Evolutionary conservation across 92 coral and sea anemone genomes (phyloP).

Genomic region (Palythoa grandis): DNA sequence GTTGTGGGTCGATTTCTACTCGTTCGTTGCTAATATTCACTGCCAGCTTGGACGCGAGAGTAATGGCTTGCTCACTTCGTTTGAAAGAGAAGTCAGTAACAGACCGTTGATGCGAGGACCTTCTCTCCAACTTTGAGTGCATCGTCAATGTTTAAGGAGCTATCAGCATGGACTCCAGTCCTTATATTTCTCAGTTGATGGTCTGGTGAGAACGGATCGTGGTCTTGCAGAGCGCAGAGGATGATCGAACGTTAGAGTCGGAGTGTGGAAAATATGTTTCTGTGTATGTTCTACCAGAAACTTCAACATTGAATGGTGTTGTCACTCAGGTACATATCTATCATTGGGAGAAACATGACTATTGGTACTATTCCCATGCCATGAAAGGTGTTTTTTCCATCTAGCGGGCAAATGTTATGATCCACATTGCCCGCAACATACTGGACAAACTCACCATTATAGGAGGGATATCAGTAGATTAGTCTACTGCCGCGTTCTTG

Average conservation of each 20-base stretch:
- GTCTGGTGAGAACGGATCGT: conserved; percentile 33
- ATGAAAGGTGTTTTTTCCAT: too few relatives aligned
- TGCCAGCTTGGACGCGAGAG: not conserved
- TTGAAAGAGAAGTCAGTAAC: not conserved
- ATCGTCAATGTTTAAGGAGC: conserved; percentile 12
- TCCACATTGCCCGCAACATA: too few relatives aligned
- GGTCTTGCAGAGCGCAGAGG: conserved; percentile 32
- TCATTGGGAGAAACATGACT: conserved; percentile 44
- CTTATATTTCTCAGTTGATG: conserved; percentile 33
- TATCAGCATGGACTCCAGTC: conserved; percentile 17
- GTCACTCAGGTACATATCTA: conserved; percentile 11
- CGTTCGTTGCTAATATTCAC: conserved; percentile 3
- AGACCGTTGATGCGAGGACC: conserved; percentile 9
- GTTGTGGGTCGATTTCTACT: conserved; percentile 31
- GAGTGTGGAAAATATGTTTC: conserved; percentile 2
- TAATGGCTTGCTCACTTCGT: not conserved
- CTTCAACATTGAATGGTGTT: conserved; percentile 26
- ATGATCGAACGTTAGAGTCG: conserved; percentile 49
- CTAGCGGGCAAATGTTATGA: too few relatives aligned
- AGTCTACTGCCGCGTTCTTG: too few relatives aligned
- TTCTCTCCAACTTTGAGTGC: conserved; percentile 16
- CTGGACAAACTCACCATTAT: too few relatives aligned
- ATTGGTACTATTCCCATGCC: conserved; percentile 64
- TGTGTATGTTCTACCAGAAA: conserved; percentile 24
- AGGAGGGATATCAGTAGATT: too few relatives aligned